These are phyloP conservation scores for Eciton burchellii DNA, from an alignment of 1,140 invertebrate species.

Conservation along the genomic window DNA sequence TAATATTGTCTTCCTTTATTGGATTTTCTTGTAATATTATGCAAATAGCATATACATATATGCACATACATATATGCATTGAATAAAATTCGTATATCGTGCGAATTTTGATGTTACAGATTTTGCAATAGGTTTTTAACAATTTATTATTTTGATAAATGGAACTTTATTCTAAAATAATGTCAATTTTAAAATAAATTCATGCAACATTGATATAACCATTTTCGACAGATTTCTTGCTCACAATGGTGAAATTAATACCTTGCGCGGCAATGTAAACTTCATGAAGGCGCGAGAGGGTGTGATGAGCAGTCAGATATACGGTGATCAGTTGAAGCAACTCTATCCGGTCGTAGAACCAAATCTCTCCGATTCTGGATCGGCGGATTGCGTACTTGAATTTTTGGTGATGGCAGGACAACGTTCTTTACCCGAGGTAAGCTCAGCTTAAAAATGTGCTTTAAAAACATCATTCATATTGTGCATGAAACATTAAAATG, in stretches of 20 bases:
- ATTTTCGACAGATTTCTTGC: conserved; percentile 91
- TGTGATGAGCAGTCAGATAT: conserved; percentile 96
- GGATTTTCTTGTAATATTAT: too few relatives aligned
- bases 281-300: conserved; percentile 99
- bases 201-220: background rate
- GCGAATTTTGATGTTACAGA: background rate
- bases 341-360: conserved; percentile 99
- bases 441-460: background rate
- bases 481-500: conserved; percentile 25
- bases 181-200: too few relatives aligned
- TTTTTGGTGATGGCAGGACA: conserved; percentile 97
- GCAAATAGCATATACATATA: too few relatives aligned
- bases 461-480: background rate
- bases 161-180: background rate
- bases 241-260: conserved; percentile 99
- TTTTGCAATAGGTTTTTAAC: background rate
- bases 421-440: conserved; percentile 94
- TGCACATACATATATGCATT: too few relatives aligned
- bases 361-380: conserved; percentile 98
- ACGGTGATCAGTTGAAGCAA: conserved; percentile 92
- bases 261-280: conserved; percentile 98
- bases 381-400: conserved; percentile 98
- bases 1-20: background rate
- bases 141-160: conserved; percentile 12
- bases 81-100: too few relatives aligned